Percentiles rank a stretch among this genome's conserved stretches.
Evolutionary conservation across 2,888 invertebrate species (phyloP).

Genomic region (Sesamia inferens): DNA sequence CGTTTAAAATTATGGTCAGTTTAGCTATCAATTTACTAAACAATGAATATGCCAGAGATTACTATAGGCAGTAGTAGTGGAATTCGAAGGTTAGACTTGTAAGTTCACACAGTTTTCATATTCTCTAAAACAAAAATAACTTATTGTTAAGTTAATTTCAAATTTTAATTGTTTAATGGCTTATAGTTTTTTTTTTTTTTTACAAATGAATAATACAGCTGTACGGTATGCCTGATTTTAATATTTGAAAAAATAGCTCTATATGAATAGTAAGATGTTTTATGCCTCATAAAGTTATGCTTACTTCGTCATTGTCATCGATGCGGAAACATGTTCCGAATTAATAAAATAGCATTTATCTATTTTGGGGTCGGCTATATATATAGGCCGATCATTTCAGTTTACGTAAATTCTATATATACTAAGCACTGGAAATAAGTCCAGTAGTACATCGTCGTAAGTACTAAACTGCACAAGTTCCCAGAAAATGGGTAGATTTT

Average conservation of each 20-base stretch:
- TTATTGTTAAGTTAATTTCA: neutral
- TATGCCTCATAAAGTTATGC: too few relatives aligned
- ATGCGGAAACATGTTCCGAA: too few relatives aligned
- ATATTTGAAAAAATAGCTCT: too few relatives aligned
- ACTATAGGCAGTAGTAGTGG: neutral
- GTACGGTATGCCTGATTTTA: neutral
- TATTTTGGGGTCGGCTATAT: too few relatives aligned
- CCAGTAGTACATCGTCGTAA: slow-evolving; percentile 1
- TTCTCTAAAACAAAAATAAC: neutral
- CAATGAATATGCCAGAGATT: neutral
- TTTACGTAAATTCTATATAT: neutral
- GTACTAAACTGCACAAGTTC: slow-evolving; percentile 23
- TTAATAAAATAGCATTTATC: too few relatives aligned
- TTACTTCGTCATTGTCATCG: too few relatives aligned
- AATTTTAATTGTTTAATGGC: neutral
- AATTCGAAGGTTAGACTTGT: too few relatives aligned
- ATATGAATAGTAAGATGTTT: too few relatives aligned
- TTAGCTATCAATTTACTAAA: neutral
- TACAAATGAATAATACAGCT: neutral
- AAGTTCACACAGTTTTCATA: neutral
- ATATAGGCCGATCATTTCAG: neutral
- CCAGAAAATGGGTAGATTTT: slow-evolving; percentile 10
- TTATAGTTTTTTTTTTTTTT: neutral
- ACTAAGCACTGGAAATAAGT: neutral
- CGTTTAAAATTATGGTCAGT: neutral